Base-by-base conservation (phyloP, 2,888 invertebrate species). In the Ditula angustiorana region DNA sequence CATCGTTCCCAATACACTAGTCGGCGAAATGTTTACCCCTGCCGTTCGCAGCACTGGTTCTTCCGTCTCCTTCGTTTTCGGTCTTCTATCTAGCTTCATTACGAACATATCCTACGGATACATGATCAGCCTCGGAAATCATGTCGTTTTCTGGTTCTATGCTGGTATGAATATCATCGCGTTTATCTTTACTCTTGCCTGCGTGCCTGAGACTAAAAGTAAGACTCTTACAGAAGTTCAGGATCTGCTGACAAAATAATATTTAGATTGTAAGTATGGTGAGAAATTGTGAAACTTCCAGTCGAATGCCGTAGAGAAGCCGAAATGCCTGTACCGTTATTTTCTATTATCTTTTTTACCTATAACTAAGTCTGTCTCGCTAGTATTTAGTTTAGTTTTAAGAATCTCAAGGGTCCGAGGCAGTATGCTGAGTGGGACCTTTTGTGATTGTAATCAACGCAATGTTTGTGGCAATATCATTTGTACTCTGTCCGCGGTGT, bases 11-110 rank as follows among this genome's bases (percentile, higher is more conserved):
- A 44, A 50, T 28, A 44, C 60, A 0, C 41, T 60, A 5, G 26
- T 23, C 8, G 60, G 60, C 2, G 60, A 60, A 24, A 55, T 61
- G 46, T 61, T 46, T 46, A 53, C 53, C 16, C 53, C 61, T 7
- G 30, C 46, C 16, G 46, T 55, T 37, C 41, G 53, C 11, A 53
- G 53, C n/a, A 47, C 47, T 10, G 61, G 61, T 2, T 61, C 61
- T 23, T 61, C 53, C 5, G 11, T 61, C n/a, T 30, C 61, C 33
- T 26, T 61, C 21, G 23, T 21, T 10, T 2, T 46, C 24, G 10
- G 46, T 46, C 21, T 16, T 28, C 0, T 47, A 3, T 10, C 33
- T 10, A 30, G 28, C 10, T 35, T 44, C 53, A 21, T 55, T 23
- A 37, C 61, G 16, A 47, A 16, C 24, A 23, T 47, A 11, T 24